Evolutionary conservation across 2,113 vertebrate genomes (phyloP), one percentile per base, ranked within the genome.

Genomic region (Stegostoma tigrinum): DNA sequence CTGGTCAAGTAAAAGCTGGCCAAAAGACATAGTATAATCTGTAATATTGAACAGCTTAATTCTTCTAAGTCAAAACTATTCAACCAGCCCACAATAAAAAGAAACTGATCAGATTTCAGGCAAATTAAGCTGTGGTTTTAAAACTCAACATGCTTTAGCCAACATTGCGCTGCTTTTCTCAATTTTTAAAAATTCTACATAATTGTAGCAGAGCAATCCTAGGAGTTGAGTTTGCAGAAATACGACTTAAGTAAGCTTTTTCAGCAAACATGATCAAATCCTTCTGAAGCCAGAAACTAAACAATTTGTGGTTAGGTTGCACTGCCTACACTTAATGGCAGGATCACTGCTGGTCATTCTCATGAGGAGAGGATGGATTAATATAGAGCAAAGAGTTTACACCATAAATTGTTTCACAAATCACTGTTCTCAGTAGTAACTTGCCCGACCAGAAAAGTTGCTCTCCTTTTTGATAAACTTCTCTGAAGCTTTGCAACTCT

Each of bases 1-100:
- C 99, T 99, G 66, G 99, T 99, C 98, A 99, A 98, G 97, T 99
- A 99, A 98, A 99, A 99, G 97, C 99, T 99, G 98, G 96, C 96
- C 96, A 96, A 96, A 75, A 96, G 1, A 96, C 96, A 52, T 24
- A 90, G 2, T 1, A 72, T 52, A 64, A 55, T 83, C 78, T 72
- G 64, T 72, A 72, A 85, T 45, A 83, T 2, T 68, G 72, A 96
- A 68, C 24, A 96, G 27, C 17, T 23, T 55, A 90, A 90, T n/a
- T 67, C 61, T 19, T n/a, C n/a, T 5, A 42, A 66, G 89, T 42
- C 61, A 66, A 93, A 66, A 66, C 34, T 45, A 83, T 83, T 21
- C 80, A 83, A 83, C 80, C 38, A 23, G n/a, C n/a, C 38, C 38
- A 83, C 17, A 83, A 83, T 19, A 38, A 83, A 83, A 38, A 83